Base-by-base conservation (phyloP, 2,113 vertebrate species). In the Sebastes fasciatus region DNA sequence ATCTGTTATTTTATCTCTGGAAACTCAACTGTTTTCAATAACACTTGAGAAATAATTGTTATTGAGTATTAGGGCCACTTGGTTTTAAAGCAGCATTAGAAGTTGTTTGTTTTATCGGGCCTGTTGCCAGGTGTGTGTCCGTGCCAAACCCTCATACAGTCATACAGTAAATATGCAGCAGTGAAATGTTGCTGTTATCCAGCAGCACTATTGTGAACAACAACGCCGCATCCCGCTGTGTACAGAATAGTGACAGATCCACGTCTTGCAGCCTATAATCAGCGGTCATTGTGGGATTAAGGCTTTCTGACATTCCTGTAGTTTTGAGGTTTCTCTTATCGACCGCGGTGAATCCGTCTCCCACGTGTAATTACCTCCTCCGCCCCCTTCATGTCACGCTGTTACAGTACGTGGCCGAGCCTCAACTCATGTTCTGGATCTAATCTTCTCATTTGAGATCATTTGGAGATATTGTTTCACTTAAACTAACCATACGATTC, bases 251-350 rank as follows among this genome's bases (percentile, higher is more conserved):
- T 26, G 46, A 55, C 21, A 21, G 45, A 52, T 45, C 17, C 17
- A 1, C 8, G 26, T 73, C n/a, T 40, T 21, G 14, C 64, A 68
- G 65, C 77, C 76, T 84, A 16, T 84, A 77, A 89, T 86, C 82
- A 86, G 83, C 19, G 43, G 66, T 55, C 78, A 58, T 21, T 74
- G 80, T 78, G 77, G 86, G 60, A 70, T 75, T 54, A 55, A 16
- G 63, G 49, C 42, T 83, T 65, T 61, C 58, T 62, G 58, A 66
- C 88, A 85, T 91, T 89, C 89, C 85, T 85, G 26, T 42, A 55
- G 40, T 76, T 82, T 79, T 63, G 69, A 46, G 80, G 77, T 84
- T 81, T 62, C 64, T 82, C 66, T 84, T 90, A 89, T 92, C 57
- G n/a, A 58, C 64, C 58, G 69, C 26, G 46, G 62, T 11, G 6